Conservation (phyloP, 1,140 invertebrate species). For the Drosophila malerkotliana region DNA sequence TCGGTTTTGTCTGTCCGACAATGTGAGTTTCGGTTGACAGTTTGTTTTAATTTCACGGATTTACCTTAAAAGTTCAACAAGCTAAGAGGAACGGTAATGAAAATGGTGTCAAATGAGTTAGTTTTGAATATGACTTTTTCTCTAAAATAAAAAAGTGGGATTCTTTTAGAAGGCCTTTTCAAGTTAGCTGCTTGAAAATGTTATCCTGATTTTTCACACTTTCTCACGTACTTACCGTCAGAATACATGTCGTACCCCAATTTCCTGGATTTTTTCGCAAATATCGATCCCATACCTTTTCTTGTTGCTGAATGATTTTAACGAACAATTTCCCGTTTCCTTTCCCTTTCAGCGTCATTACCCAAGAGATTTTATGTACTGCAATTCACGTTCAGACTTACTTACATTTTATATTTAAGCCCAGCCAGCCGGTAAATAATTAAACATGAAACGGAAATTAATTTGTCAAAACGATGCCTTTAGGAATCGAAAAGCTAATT, state of each 20-base stretch:
- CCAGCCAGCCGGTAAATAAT: slow-evolving; percentile 25
- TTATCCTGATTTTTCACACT: background rate
- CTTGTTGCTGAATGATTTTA: slow-evolving; percentile 33
- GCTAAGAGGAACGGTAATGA: slow-evolving; percentile 2
- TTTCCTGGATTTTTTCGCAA: background rate
- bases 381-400: slow-evolving; percentile 17
- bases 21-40: slow-evolving; percentile 50
- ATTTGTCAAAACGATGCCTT: slow-evolving; percentile 62
- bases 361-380: background rate
- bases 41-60: slow-evolving; percentile 76
- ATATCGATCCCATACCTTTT: slow-evolving; percentile 1
- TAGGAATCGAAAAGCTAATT: slow-evolving; percentile 51
- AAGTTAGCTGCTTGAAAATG: background rate
- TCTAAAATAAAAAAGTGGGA: too few relatives aligned
- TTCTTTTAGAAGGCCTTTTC: background rate
- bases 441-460: slow-evolving; percentile 63
- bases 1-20: slow-evolving; percentile 3
- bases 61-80: slow-evolving; percentile 54
- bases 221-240: background rate
- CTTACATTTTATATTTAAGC: background rate
- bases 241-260: background rate
- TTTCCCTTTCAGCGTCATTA: slow-evolving; percentile 16
- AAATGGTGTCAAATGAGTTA: slow-evolving; percentile 5
- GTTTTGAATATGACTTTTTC: background rate
- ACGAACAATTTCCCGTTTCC: slow-evolving; percentile 74